Percentiles rank a stretch among this genome's conserved stretches.
These are phyloP conservation scores for Odobenus rosmarus DNA, from an alignment of 2,113 vertebrate genomes.

Conservation along the genomic window DNA sequence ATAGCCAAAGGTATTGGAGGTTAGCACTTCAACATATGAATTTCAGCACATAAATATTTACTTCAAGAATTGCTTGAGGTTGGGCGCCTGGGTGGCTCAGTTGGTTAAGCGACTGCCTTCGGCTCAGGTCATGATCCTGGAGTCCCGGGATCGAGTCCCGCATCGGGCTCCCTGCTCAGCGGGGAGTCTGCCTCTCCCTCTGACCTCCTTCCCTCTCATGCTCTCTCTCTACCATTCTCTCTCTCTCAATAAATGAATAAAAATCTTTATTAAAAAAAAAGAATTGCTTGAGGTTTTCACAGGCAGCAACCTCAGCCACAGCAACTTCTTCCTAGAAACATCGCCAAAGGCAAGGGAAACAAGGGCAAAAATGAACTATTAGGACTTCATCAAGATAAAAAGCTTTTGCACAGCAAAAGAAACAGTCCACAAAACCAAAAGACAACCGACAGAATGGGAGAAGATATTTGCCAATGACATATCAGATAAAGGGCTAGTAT, in stretches of 20 bases:
- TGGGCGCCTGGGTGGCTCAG: not conserved
- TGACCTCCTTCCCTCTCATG: no score
- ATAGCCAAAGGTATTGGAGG: not conserved
- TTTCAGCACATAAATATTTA: not conserved
- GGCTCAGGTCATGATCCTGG: not conserved
- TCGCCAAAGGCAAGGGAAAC: no score
- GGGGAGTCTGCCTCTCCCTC: not conserved
- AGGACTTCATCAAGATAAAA: no score
- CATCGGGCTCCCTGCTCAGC: not conserved
- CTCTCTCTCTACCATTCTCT: no score
- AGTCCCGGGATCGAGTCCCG: not conserved
- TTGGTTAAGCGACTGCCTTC: not conserved
- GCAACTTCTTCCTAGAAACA: no score
- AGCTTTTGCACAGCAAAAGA: no score
- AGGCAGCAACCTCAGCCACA: no score
- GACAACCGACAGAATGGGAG: no score
- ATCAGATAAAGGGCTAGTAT: no score
- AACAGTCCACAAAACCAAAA: no score
- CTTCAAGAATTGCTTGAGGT: not conserved
- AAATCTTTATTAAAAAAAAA: not conserved
- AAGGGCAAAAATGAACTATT: no score
- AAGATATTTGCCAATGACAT: no score
- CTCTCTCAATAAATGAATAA: not conserved
- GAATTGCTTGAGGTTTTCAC: not conserved
- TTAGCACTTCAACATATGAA: not conserved